phyloP scores from a whole-genome alignment of 2,113 vertebrate species.

The cat (Felis catus) region DNA sequence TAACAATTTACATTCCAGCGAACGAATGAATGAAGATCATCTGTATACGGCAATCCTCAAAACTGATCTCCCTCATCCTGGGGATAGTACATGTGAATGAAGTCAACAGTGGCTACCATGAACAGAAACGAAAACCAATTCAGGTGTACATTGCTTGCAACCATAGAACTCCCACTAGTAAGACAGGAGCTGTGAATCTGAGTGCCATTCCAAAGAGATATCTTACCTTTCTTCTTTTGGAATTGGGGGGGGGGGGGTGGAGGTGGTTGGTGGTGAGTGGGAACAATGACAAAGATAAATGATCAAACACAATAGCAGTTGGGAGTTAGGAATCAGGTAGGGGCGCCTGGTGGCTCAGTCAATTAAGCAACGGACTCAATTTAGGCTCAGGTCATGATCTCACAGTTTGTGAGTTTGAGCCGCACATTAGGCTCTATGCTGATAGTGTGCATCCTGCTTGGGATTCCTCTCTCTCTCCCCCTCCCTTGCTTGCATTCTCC shows the following conservation, averaged over 20 bases:
- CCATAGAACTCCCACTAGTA: background rate
- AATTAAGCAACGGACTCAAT: no score
- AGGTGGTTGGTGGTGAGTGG: rapidly evolving
- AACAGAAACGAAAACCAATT: background rate
- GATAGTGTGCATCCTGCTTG: no score
- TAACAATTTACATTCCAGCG: background rate
- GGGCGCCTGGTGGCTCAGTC: no score
- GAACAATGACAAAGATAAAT: background rate
- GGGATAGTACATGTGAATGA: background rate
- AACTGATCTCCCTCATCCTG: background rate
- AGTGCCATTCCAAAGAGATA: background rate
- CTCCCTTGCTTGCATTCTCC: no score
- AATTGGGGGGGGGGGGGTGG: background rate
- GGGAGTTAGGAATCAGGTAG: background rate
- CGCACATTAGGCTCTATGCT: no score
- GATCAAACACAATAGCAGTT: background rate
- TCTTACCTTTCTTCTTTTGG: background rate
- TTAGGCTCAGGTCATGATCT: no score
- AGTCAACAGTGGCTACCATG: background rate
- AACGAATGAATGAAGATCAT: background rate
- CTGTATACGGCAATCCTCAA: background rate
- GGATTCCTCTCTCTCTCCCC: no score
- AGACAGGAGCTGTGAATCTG: background rate
- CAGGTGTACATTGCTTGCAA: background rate
- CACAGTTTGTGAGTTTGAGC: no score